A percentile compares a stretch with the other conserved stretches of the same genome.
phyloP scores from a whole-genome alignment of 2,888 invertebrate genomes.

The Dynastes grantii region DNA sequence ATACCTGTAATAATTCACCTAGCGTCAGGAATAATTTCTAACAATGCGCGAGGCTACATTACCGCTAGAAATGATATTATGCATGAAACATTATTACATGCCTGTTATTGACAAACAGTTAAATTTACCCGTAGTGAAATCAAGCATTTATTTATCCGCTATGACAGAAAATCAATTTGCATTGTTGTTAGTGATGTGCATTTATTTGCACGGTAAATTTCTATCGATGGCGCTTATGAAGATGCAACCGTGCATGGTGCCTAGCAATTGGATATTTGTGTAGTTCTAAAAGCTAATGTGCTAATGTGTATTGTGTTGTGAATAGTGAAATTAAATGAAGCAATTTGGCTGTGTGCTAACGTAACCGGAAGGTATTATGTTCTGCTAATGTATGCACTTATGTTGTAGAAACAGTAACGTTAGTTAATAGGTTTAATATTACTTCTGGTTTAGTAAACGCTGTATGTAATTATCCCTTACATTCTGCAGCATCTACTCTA shows the following conservation, averaged over 20 bases:
- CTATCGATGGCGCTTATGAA: background rate
- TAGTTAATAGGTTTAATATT: too few relatives aligned
- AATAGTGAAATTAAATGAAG: too few relatives aligned
- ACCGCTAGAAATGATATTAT: background rate
- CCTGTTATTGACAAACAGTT: background rate
- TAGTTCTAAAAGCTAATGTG: background rate
- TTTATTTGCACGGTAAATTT: constrained; percentile 6
- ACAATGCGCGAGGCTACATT: background rate
- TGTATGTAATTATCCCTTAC: too few relatives aligned
- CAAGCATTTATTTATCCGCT: constrained; percentile 30
- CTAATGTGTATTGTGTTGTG: too few relatives aligned
- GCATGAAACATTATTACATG: constrained; percentile 15
- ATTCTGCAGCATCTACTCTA: too few relatives aligned
- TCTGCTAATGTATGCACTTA: too few relatives aligned
- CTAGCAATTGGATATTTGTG: constrained; percentile 8
- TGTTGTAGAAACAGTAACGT: too few relatives aligned
- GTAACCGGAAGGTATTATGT: too few relatives aligned
- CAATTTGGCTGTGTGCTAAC: too few relatives aligned
- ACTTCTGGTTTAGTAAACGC: too few relatives aligned
- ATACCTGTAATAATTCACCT: background rate
- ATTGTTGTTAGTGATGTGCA: constrained; percentile 23
- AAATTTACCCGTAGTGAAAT: background rate
- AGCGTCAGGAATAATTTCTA: background rate
- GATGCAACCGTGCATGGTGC: background rate
- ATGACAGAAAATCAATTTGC: constrained; percentile 43